Conservation (phyloP, 2,113 vertebrate genomes). For the Capreolus pygargus region DNA sequence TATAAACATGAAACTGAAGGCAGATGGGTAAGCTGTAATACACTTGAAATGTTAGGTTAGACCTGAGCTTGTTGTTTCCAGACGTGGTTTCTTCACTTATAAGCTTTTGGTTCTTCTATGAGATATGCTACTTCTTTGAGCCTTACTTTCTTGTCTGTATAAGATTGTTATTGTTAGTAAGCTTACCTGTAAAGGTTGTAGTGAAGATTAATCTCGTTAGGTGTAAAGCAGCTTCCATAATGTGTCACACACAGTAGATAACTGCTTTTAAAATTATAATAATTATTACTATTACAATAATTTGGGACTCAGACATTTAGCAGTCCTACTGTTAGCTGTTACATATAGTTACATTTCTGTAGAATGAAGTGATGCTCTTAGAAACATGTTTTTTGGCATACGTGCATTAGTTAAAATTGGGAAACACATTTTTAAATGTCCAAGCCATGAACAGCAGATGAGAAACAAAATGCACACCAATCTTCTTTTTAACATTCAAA, state of each 20-base stretch:
- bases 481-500: neutral
- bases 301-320: neutral
- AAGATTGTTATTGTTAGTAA: neutral
- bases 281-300: neutral
- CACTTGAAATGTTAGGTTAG: neutral
- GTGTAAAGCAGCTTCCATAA: neutral
- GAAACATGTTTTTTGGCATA: constrained; percentile 1
- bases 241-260: neutral
- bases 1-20: neutral
- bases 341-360: neutral
- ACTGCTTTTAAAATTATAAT: neutral
- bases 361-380: neutral
- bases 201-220: neutral
- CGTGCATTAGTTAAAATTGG: neutral
- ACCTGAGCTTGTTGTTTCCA: neutral
- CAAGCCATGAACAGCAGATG: constrained; percentile 29
- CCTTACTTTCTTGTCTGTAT: neutral
- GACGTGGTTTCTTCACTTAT: neutral
- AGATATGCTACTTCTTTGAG: neutral
- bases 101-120: neutral
- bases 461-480: constrained; percentile 31
- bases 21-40: neutral
- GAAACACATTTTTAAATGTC: constrained; percentile 25
- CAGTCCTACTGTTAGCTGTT: neutral
- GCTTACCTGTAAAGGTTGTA: neutral